A percentile compares a stretch with the other conserved stretches of the same genome.
Evolutionary conservation across 2,113 vertebrate genomes (phyloP).

Genomic region (Pygoscelis adeliae): DNA sequence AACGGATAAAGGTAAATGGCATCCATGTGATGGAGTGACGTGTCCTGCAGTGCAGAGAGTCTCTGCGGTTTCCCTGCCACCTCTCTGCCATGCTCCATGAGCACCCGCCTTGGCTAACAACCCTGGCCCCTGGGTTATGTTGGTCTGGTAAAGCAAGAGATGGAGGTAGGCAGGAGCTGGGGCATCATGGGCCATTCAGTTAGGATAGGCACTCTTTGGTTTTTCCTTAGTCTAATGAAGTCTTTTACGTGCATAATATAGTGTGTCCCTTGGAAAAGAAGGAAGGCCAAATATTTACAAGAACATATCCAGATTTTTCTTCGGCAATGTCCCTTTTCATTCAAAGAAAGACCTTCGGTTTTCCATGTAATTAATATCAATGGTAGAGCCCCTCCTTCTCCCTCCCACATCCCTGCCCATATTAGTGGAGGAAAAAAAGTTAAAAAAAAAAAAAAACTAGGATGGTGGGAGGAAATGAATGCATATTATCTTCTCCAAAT

Average conservation of each 20-base stretch:
- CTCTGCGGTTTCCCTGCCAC: neutral
- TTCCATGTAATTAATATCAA: neutral
- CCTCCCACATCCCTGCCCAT: neutral
- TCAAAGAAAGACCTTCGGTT: neutral
- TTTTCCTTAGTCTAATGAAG: neutral
- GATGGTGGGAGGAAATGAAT: neutral
- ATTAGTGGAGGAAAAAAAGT: neutral
- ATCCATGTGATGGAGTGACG: fast-evolving
- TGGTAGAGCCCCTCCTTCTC: neutral
- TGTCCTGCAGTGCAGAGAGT: neutral
- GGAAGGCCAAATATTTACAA: neutral
- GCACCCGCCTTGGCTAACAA: neutral
- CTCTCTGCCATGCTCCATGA: neutral
- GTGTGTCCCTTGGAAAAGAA: neutral
- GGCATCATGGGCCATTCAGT: neutral
- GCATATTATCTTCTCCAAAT: neutral
- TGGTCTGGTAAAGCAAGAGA: neutral
- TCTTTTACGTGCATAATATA: neutral
- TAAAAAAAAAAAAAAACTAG: neutral
- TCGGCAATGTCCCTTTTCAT: neutral
- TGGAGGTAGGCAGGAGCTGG: neutral
- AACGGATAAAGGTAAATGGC: neutral
- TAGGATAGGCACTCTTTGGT: neutral
- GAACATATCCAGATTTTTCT: neutral
- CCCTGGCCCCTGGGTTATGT: neutral